phyloP scores from a whole-genome alignment of 2,888 invertebrate genomes.

The Pristionchus exspectatus region DNA sequence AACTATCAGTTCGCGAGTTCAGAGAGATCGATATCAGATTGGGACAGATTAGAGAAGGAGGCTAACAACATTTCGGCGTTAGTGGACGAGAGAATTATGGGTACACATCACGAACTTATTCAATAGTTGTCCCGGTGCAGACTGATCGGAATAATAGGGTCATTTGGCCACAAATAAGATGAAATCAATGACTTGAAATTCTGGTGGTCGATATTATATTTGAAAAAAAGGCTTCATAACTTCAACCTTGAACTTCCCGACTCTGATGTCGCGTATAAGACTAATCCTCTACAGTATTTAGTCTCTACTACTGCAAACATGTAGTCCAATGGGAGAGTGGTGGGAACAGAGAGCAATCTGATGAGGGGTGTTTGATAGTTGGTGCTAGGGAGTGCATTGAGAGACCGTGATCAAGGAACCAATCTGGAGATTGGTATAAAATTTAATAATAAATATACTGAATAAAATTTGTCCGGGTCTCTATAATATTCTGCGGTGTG shows the following conservation, averaged over 20 bases:
- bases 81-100: neutral
- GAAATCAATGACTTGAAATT: no score
- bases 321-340: neutral
- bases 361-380: neutral
- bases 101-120: neutral
- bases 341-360: neutral
- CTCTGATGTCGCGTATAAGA: neutral
- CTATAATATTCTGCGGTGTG: no score
- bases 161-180: no score
- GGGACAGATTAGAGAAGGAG: neutral
- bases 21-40: neutral
- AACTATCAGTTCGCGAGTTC: conserved; percentile 7
- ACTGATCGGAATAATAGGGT: no score
- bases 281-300: neutral
- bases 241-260: neutral
- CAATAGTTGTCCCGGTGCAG: no score
- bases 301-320: neutral
- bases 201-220: no score
- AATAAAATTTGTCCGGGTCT: no score
- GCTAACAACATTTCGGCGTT: neutral
- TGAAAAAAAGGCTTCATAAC: no score
- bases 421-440: neutral
- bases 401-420: neutral
- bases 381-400: neutral
- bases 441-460: no score